Base-by-base conservation (phyloP, 2,113 vertebrate genomes). In the Colistium nudipinnis region DNA sequence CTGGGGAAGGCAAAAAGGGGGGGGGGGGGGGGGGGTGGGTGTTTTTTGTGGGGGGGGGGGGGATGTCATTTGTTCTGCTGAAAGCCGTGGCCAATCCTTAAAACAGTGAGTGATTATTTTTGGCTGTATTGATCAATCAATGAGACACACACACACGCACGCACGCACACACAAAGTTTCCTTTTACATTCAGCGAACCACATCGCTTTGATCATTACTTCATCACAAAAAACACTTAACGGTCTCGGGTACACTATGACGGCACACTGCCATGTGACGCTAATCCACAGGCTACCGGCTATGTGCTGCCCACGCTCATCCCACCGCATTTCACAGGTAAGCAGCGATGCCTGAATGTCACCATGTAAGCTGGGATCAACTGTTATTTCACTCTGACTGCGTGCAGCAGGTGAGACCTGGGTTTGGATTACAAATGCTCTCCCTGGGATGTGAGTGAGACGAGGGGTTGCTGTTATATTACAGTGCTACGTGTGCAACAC, bases 351-450 rank as follows among this genome's bases (percentile, higher is more conserved):
- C 43, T 36, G 56, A 20, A 27, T 38, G 54, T 67, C 71, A 57
- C 36, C 45, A 11, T 51, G 16, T 65, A 36, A 77, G 28, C 45
- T 35, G 51, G 41, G 51, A 65, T 61, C 38, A 53, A 28, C n/a
- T 52, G 6, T 66, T 69, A 60, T 70, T 81, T 52, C 30, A 39
- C 33, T 53, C 28, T 17, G 20, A 55, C 70, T 48, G 22, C 55
- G 17, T 57, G 33, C 51, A 63, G 70, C 55, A 67, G 61, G 60
- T 39, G 35, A 82, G 20, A 52, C 19, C 9, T 10, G 10, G 44
- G 39, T 31, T 76, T 76, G 54, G 73, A 80, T 82, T 76, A 59
- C 41, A 17, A 54, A 51, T 55, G 14, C 45, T 68, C 57, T 71
- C 48, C 11, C 43, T 39, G 57, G 36, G 33, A 27, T 44, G 48